Conservation (phyloP, 2,888 invertebrate species). For the Dinocampus coccinellae region DNA sequence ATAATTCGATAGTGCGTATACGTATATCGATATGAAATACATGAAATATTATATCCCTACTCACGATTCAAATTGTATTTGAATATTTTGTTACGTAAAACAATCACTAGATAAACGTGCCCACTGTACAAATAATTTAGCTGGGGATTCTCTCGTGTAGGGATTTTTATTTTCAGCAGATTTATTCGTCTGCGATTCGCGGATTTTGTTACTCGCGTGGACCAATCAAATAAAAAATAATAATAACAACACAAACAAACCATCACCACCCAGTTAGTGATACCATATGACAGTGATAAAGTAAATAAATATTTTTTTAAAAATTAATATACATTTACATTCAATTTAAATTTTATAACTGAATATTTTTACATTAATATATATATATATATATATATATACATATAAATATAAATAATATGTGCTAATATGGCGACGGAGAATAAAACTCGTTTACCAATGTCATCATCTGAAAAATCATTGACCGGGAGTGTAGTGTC, state of each 20-base stretch:
- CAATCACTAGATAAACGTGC: too few species aligned
- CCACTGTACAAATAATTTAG: too few species aligned
- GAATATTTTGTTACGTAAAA: too few species aligned
- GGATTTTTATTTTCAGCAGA: too few species aligned
- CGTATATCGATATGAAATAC: too few species aligned
- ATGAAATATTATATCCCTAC: too few species aligned
- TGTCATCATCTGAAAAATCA: conserved; percentile 67
- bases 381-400: not conserved
- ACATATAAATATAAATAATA: not conserved
- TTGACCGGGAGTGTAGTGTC: conserved; percentile 68
- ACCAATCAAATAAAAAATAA: not conserved
- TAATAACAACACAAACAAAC: not conserved
- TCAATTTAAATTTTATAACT: not conserved
- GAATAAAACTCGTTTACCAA: conserved; percentile 62
- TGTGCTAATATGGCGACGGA: conserved; percentile 64
- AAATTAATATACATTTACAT: not conserved
- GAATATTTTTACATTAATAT: not conserved
- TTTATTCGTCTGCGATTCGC: too few species aligned
- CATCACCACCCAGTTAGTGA: not conserved
- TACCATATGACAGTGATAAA: not conserved
- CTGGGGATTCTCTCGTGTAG: too few species aligned
- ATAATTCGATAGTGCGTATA: too few species aligned
- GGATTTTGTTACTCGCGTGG: too few species aligned
- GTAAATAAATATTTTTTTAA: not conserved
- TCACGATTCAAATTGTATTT: too few species aligned